A percentile compares a stretch with the other conserved stretches of the same genome.
These are phyloP conservation scores for Archivesica marissinica DNA, from an alignment of 1,140 invertebrate species.

Conservation along the genomic window DNA sequence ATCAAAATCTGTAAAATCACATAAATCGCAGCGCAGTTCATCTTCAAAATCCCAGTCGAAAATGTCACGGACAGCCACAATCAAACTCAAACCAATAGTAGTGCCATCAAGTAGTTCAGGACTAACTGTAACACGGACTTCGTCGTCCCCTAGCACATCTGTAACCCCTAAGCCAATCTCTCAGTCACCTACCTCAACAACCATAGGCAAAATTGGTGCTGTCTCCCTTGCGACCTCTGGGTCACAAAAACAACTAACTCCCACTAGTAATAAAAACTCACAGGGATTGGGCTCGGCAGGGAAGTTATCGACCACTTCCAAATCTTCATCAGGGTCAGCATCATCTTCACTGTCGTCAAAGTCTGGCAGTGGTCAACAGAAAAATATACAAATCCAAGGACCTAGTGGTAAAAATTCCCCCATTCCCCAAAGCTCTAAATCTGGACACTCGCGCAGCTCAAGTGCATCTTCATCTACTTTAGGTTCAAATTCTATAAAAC, in stretches of 20 bases:
- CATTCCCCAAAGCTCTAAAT: constrained; percentile 33
- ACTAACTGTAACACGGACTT: constrained; percentile 60
- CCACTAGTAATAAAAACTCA: constrained; percentile 56
- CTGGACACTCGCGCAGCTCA: constrained; percentile 46
- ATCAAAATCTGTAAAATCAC: constrained; percentile 66
- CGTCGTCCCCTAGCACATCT: constrained; percentile 63
- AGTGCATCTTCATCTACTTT: constrained; percentile 14
- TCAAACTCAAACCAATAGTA: constrained; percentile 82
- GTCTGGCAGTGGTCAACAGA: constrained; percentile 42
- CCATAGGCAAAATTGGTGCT: constrained; percentile 69
- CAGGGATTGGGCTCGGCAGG: constrained; percentile 24
- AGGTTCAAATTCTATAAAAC: constrained; percentile 28
- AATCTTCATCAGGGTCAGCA: constrained; percentile 11
- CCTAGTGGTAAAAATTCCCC: constrained; percentile 57
- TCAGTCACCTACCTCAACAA: constrained; percentile 80
- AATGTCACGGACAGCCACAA: constrained; percentile 81
- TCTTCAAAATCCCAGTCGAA: constrained; percentile 78
- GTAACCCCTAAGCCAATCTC: constrained; percentile 79
- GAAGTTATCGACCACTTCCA: constrained; percentile 31
- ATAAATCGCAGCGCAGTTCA: constrained; percentile 69
- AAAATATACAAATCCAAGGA: constrained; percentile 59
- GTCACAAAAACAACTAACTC: constrained; percentile 59
- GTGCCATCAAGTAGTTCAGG: constrained; percentile 75
- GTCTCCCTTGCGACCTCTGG: constrained; percentile 69
- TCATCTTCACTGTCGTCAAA: constrained; percentile 32